Percentiles rank a stretch among this genome's conserved stretches.
These are phyloP conservation scores for Phoenicopterus ruber DNA, from an alignment of 2,113 vertebrate species.

Conservation along the genomic window DNA sequence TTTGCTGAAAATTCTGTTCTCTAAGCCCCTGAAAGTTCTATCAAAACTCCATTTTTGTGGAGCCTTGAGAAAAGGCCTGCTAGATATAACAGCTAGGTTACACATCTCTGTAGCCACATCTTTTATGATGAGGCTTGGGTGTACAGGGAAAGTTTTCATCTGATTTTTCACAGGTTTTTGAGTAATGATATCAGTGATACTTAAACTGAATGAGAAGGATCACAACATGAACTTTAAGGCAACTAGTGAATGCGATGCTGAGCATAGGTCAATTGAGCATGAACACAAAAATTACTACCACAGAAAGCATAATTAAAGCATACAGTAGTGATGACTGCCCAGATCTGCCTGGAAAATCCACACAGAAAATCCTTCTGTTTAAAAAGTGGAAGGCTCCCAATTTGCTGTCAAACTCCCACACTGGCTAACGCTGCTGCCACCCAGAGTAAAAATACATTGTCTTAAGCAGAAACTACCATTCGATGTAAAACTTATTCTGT, in stretches of 20 bases:
- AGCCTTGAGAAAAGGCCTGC: neutral
- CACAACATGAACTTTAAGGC: neutral
- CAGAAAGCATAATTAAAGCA: neutral
- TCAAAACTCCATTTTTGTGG: neutral
- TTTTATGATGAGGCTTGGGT: neutral
- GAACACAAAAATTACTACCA: neutral
- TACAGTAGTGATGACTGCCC: neutral
- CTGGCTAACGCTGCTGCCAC: neutral
- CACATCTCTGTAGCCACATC: neutral
- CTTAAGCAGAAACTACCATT: neutral
- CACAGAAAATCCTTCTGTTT: neutral
- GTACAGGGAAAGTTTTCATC: neutral
- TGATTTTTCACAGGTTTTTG: neutral
- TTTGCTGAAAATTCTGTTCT: neutral
- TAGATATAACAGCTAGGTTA: neutral
- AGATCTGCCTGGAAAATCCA: neutral
- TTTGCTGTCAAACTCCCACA: neutral
- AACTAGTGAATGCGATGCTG: neutral
- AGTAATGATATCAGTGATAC: neutral
- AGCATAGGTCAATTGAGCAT: neutral
- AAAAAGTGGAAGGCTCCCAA: neutral
- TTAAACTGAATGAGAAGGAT: neutral
- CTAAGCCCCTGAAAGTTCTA: neutral
- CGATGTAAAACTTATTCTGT: neutral
- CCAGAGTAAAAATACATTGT: neutral